Percentiles rank a stretch among this genome's conserved stretches.
These are phyloP conservation scores for Chascanopsetta lugubris DNA, from an alignment of 2,113 vertebrate species.

Conservation along the genomic window DNA sequence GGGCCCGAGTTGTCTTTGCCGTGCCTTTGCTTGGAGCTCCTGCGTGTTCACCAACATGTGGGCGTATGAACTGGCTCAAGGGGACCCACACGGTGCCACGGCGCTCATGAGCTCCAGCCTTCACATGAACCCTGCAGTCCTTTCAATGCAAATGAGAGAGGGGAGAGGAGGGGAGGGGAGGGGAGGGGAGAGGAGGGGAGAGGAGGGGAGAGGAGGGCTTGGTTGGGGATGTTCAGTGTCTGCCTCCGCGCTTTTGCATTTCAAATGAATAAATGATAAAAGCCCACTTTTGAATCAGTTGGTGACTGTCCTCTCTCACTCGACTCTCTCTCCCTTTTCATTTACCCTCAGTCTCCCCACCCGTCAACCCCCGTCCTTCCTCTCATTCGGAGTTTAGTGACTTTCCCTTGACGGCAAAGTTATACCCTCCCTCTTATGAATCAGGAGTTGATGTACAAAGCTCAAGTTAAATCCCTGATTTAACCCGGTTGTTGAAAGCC, in stretches of 20 bases:
- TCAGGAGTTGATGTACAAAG: conserved; percentile 48
- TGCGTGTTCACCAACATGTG: conserved; percentile 62
- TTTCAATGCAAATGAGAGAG: conserved; percentile 75
- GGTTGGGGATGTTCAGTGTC: conserved; percentile 62
- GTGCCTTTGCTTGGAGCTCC: conserved; percentile 44
- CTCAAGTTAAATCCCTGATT: conserved; percentile 55
- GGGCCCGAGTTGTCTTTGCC: conserved; percentile 35
- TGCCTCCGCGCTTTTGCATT: conserved; percentile 73
- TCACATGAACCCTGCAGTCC: conserved; percentile 62
- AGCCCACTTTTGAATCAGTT: conserved; percentile 69
- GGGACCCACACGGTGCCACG: conserved; percentile 58
- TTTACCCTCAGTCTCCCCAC: conserved; percentile 34
- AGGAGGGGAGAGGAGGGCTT: conserved; percentile 52
- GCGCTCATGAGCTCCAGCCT: conserved; percentile 59
- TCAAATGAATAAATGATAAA: conserved; percentile 80
- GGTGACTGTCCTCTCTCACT: conserved; percentile 57
- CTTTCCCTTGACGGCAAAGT: conserved; percentile 47
- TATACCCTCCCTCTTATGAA: conserved; percentile 38
- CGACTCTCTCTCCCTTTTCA: conserved; percentile 30
- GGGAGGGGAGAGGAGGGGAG: not conserved
- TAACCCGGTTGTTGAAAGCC: conserved; percentile 48
- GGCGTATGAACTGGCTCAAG: conserved; percentile 63
- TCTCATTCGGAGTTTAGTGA: conserved; percentile 53
- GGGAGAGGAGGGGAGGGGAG: too few species aligned
- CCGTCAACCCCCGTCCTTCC: conserved; percentile 17